Base-by-base conservation (phyloP, 2,113 vertebrate species). In the Hucho hucho region DNA sequence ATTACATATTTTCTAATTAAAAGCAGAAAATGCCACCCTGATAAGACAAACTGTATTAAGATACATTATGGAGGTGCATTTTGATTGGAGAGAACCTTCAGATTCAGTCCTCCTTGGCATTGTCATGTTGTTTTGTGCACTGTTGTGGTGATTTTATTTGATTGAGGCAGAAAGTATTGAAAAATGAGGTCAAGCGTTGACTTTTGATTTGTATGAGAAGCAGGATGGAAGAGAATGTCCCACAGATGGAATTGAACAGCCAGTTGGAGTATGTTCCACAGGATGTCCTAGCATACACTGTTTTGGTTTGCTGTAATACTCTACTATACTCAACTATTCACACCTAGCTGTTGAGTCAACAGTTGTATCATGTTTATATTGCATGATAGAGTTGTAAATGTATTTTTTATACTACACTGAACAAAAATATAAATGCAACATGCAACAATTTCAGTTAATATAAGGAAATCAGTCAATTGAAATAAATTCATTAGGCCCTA, bases 341-440 rank as follows among this genome's bases (percentile, higher is more conserved):
- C 53, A 56, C 6, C 53, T 56, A 56, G 20, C 53, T 56, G 53
- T 56, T 20, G 16, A 56, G n/a, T 61, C 58, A 61, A 22, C 7
- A 22, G 58, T 22, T 69, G 59, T 70, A 46, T 72, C 79, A 46
- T 69, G 43, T 75, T 58, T 70, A 24, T 14, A 70, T 16, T 14
- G 75, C 20, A 74, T 58, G 64, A 24, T 66, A 76, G 49, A 69
- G 14, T 24, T 24, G 37, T 66, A 65, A 71, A 24, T 20, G 68
- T 61, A 28, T 61, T 66, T 22, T 12, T 71, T 1, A 4, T 69
- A 69, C 37, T 58, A 43, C 9, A 43, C 37, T 43, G 37, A 43
- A 43, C 37, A 43, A 43, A 43, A 43, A 43, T 9, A 43, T 43
- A 43, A 43, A 43, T 11, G 37, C 9, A 43, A 43, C 37, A 43